These are phyloP conservation scores for Oceanodroma tethys DNA, from an alignment of 2,113 vertebrate genomes.

Conservation along the genomic window DNA sequence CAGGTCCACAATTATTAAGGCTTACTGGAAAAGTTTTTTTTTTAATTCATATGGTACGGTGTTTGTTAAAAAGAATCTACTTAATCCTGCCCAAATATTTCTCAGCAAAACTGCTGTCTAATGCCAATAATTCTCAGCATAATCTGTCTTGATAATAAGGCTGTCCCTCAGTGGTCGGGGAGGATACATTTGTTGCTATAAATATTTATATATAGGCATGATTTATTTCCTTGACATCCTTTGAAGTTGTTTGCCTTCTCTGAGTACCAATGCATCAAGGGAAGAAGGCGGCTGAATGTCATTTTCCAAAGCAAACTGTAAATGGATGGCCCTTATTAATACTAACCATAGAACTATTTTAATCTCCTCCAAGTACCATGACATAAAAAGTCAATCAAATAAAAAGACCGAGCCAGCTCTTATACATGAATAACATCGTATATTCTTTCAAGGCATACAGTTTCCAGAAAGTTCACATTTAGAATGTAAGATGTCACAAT, in stretches of 20 bases:
- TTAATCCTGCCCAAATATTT: not conserved
- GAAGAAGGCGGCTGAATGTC: not conserved
- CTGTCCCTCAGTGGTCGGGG: not conserved
- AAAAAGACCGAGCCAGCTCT: not conserved
- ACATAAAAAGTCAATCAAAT: not conserved
- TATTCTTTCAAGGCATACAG: not conserved
- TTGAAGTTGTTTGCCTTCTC: conserved; percentile 1
- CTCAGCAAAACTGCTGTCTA: not conserved
- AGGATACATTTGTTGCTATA: not conserved
- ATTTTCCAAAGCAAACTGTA: not conserved
- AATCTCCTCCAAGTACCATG: not conserved
- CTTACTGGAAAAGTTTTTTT: not conserved
- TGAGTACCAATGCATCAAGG: not conserved
- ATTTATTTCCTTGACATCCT: conserved; percentile 7
- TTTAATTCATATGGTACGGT: not conserved
- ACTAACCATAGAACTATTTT: not conserved
- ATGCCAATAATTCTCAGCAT: not conserved
- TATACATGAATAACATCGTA: not conserved
- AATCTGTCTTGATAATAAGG: not conserved
- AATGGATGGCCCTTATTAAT: not conserved
- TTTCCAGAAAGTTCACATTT: not conserved
- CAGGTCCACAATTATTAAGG: not conserved
- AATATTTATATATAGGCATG: not conserved
- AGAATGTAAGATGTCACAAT: not conserved
- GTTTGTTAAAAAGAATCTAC: not conserved